Percentiles rank a stretch among this genome's conserved stretches.
These are phyloP conservation scores for Rousettus leschenaultii DNA, from an alignment of 2,113 vertebrate genomes.

Conservation along the genomic window DNA sequence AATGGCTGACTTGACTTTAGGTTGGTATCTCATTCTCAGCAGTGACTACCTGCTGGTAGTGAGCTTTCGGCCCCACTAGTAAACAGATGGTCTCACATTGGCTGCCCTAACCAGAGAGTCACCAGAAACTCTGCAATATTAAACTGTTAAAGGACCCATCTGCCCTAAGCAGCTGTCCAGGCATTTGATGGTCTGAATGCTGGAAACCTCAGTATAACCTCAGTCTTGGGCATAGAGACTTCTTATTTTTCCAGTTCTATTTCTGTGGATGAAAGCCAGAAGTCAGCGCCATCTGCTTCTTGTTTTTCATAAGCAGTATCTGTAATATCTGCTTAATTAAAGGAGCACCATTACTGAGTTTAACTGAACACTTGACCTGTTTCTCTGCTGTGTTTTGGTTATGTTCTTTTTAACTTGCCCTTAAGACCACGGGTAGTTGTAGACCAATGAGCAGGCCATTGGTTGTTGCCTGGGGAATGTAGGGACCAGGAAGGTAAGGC, in stretches of 20 bases:
- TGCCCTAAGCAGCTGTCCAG: constrained; percentile 78
- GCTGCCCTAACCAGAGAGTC: constrained; percentile 24
- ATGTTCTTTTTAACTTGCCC: neutral
- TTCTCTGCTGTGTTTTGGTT: neutral
- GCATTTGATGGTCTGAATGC: constrained; percentile 54
- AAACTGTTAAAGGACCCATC: constrained; percentile 76
- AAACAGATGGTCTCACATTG: constrained; percentile 67
- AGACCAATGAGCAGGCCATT: neutral
- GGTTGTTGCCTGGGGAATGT: neutral
- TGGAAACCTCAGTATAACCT: constrained; percentile 54
- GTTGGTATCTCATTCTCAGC: constrained; percentile 3
- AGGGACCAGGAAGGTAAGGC: neutral
- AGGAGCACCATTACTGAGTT: neutral
- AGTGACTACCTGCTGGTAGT: constrained; percentile 60
- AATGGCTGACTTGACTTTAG: neutral
- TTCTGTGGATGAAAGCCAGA: constrained; percentile 40
- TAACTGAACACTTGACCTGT: neutral
- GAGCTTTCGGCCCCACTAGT: constrained; percentile 54
- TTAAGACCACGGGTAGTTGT: neutral
- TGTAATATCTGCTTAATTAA: constrained; percentile 48
- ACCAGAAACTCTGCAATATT: constrained; percentile 53
- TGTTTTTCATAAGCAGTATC: neutral
- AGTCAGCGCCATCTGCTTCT: constrained; percentile 54
- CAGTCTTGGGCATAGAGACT: constrained; percentile 17
- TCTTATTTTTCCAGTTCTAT: constrained; percentile 19